phyloP scores from a whole-genome alignment of 2,113 vertebrate genomes.

The Furnarius figulus region DNA sequence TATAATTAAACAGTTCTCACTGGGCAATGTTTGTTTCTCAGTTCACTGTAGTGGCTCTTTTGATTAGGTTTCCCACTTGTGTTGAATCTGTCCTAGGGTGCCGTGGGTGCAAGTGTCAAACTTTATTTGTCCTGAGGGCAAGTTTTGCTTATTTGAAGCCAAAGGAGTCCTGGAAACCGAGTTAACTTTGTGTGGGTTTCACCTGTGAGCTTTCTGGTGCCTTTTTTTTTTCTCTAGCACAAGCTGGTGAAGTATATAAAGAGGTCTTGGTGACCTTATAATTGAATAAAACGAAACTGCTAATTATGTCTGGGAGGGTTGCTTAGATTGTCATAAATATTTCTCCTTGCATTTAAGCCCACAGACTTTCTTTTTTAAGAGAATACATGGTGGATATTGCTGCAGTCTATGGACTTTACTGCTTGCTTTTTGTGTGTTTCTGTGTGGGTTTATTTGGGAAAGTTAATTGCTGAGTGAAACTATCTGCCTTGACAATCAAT shows the following conservation, averaged over 20 bases:
- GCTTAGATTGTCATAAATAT: constrained; percentile 13
- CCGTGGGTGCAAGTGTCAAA: not conserved
- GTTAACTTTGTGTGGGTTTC: not conserved
- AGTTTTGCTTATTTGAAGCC: not conserved
- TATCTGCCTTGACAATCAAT: not conserved
- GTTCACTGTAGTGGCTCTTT: not conserved
- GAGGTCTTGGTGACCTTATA: not conserved
- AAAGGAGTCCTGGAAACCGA: not conserved
- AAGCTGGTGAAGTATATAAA: not conserved
- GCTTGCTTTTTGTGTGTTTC: not conserved
- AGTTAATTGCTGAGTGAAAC: not conserved
- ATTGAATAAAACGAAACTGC: constrained; percentile 1
- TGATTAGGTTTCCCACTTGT: not conserved
- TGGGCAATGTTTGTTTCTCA: not conserved
- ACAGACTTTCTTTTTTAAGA: constrained; percentile 22
- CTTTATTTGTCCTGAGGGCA: not conserved
- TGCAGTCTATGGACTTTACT: not conserved
- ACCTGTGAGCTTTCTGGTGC: not conserved
- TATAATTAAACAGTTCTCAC: not conserved
- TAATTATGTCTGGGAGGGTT: constrained; percentile 25
- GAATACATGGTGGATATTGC: not conserved
- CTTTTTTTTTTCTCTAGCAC: not conserved
- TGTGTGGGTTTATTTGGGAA: not conserved
- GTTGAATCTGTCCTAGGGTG: not conserved
- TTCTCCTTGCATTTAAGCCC: not conserved